Conservation (phyloP, 2,113 vertebrate genomes). For the pig (Sus scrofa) region T2T-Sscrofa CM000823.6:50184001-50184500, state of each 20-base stretch:
- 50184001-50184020: neutral
- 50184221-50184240: slow-evolving; percentile 12
- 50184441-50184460: neutral
- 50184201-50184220: neutral
- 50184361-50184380: neutral
- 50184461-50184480: slow-evolving; percentile 15
- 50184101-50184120: slow-evolving; percentile 36
- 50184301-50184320: neutral
- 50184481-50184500: neutral
- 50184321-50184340: neutral
- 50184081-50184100: slow-evolving; percentile 2
- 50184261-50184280: neutral
- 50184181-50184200: neutral
- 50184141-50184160: neutral
- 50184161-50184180: neutral
- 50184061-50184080: neutral
- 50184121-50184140: slow-evolving; percentile 16
- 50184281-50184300: neutral
- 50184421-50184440: neutral
- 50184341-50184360: neutral
- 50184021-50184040: neutral
- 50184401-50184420: slow-evolving; percentile 29
- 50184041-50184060: neutral
- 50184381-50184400: neutral
- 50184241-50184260: neutral